phyloP scores from a whole-genome alignment of 2,797 vertebrate genomes.

The Rhinatrema bivittatum region DNA sequence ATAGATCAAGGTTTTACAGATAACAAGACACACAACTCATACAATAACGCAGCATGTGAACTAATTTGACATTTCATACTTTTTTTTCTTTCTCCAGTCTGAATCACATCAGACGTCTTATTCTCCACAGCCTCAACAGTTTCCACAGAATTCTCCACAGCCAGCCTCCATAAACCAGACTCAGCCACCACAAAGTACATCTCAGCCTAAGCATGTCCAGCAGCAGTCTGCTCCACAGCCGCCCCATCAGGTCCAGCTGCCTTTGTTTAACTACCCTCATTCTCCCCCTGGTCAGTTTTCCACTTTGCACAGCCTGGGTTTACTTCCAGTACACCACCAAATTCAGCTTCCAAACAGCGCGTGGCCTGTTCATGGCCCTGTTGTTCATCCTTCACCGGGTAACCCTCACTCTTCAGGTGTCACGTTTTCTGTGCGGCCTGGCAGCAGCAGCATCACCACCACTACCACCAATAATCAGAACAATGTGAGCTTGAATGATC shows the following conservation, averaged over 20 bases:
- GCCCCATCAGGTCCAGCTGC: constrained; percentile 74
- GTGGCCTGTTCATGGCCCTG: constrained; percentile 85
- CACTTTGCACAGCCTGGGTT: constrained; percentile 74
- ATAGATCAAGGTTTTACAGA: too few relatives aligned
- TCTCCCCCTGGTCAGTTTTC: constrained; percentile 81
- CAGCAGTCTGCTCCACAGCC: constrained; percentile 56
- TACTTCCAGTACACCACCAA: constrained; percentile 72
- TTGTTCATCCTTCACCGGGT: constrained; percentile 71
- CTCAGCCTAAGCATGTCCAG: constrained; percentile 68
- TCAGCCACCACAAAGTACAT: constrained; percentile 49
- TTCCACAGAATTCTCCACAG: constrained; percentile 70
- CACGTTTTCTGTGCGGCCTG: constrained; percentile 67
- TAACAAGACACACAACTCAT: too few relatives aligned
- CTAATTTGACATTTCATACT: constrained; percentile 48
- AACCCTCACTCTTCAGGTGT: constrained; percentile 63
- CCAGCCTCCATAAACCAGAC: constrained; percentile 70
- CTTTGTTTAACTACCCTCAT: constrained; percentile 81
- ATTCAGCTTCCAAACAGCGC: constrained; percentile 75
- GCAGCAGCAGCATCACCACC: constrained; percentile 41
- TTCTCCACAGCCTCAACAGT: constrained; percentile 80
- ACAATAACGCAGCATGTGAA: constrained; percentile 18
- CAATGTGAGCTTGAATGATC: constrained; percentile 88
- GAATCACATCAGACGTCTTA: constrained; percentile 86
- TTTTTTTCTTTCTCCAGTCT: constrained; percentile 61
- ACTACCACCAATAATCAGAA: constrained; percentile 47